Evolutionary conservation across 2,113 vertebrate genomes (phyloP).

Genomic region (Canis aureus): DNA sequence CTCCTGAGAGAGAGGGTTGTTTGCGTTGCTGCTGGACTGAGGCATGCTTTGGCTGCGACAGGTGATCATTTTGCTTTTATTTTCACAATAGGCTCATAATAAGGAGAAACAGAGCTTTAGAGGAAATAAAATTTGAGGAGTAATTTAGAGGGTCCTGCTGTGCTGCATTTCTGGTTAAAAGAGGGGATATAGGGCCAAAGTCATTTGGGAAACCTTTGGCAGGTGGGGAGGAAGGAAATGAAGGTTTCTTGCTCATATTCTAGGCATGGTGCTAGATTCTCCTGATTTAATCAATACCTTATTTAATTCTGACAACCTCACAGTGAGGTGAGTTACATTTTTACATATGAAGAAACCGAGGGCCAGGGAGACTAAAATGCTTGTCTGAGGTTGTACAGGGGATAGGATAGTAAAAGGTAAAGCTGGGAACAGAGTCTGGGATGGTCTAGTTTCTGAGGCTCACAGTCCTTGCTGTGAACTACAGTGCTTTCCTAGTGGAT

Average conservation of each 20-base stretch:
- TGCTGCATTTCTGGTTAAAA: background rate
- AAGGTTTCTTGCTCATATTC: background rate
- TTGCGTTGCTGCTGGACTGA: slow-evolving; percentile 93
- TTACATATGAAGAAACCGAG: slow-evolving; percentile 4
- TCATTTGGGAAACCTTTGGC: background rate
- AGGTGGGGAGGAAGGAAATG: background rate
- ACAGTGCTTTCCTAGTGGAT: background rate
- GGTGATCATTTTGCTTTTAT: slow-evolving; percentile 85
- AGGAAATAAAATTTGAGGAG: slow-evolving; percentile 7
- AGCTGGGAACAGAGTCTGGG: background rate
- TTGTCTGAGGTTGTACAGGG: background rate
- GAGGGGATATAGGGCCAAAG: background rate
- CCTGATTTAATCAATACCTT: background rate
- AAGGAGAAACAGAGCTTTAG: background rate
- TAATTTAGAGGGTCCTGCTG: background rate
- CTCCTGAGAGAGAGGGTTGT: slow-evolving; percentile 88
- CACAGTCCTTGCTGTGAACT: background rate
- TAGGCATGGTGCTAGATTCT: background rate
- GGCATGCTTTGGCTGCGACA: slow-evolving; percentile 93
- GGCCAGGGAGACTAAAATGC: background rate
- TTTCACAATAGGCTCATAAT: background rate
- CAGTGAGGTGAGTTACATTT: background rate
- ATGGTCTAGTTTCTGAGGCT: background rate
- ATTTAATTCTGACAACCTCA: background rate
- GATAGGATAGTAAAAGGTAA: background rate